phyloP scores from a whole-genome alignment of 1,140 invertebrate genomes.

The Neuroterus valhalla region DNA sequence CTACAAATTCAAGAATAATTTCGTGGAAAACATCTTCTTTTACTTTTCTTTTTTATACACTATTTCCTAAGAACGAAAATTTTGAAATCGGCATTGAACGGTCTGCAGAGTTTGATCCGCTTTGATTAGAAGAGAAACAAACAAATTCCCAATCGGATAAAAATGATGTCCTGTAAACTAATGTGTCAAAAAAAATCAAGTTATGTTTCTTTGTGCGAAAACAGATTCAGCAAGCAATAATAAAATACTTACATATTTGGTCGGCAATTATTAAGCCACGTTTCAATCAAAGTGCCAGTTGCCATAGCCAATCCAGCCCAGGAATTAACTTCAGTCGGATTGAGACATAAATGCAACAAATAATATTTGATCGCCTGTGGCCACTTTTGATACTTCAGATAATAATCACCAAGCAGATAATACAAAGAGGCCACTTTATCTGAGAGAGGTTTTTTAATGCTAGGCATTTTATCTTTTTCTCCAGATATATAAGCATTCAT shows the following conservation, averaged over 20 bases:
- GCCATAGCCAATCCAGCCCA: constrained; percentile 94
- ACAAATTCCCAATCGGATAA: too few relatives aligned
- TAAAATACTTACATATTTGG: constrained; percentile 72
- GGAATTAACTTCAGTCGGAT: constrained; percentile 88
- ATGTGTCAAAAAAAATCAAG: too few relatives aligned
- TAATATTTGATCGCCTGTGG: constrained; percentile 88
- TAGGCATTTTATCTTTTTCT: constrained; percentile 75
- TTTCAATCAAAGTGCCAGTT: constrained; percentile 86
- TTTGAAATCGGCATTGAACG: too few relatives aligned
- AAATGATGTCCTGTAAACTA: too few relatives aligned
- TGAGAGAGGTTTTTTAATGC: constrained; percentile 70
- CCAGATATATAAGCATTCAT: constrained; percentile 82
- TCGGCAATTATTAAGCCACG: constrained; percentile 85
- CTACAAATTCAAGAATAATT: too few relatives aligned
- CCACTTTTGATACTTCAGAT: constrained; percentile 88
- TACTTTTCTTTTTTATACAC: too few relatives aligned
- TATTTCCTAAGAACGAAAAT: too few relatives aligned
- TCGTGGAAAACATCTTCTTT: too few relatives aligned
- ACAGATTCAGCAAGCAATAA: too few relatives aligned
- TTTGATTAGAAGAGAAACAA: too few relatives aligned
- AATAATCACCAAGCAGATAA: constrained; percentile 93
- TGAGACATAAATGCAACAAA: constrained; percentile 86
- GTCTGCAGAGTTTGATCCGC: too few relatives aligned
- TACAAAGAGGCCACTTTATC: constrained; percentile 84
- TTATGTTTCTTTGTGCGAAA: too few relatives aligned